Conservation (phyloP, 1,140 invertebrate genomes). For the Zaprionus capensis region DNA sequence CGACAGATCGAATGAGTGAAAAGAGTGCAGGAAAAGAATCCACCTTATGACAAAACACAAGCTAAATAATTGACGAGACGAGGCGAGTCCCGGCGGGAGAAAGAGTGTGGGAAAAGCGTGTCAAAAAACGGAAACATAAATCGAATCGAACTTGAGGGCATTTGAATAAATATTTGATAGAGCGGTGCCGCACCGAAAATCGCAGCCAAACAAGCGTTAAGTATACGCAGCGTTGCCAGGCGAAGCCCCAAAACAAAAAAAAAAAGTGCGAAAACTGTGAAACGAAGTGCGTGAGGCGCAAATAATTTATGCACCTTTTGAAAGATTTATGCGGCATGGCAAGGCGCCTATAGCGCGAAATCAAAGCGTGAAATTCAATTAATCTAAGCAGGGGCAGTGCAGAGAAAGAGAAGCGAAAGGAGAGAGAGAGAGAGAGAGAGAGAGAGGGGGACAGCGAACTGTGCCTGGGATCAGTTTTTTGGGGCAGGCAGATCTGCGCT, state of each 20-base stretch:
- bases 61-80: conserved; percentile 72
- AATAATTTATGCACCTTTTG: conserved; percentile 80
- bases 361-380: conserved; percentile 83
- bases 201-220: conserved; percentile 58
- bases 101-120: conserved; percentile 41
- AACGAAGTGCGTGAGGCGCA: conserved; percentile 66
- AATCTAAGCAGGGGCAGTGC: conserved; percentile 60
- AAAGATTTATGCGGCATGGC: conserved; percentile 71
- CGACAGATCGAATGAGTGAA: background rate
- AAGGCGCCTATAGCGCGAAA: conserved; percentile 54
- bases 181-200: conserved; percentile 48
- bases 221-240: conserved; percentile 66
- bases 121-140: conserved; percentile 67
- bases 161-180: conserved; percentile 79
- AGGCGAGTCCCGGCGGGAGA: background rate
- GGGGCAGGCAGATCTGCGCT: conserved; percentile 21
- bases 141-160: conserved; percentile 69
- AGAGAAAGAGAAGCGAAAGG: background rate
- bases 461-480: conserved; percentile 25
- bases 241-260: conserved; percentile 24
- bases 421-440: too few species aligned
- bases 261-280: conserved; percentile 53
- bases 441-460: background rate
- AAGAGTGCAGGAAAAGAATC: conserved; percentile 6
- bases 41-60: conserved; percentile 41